Evolutionary conservation across 2,113 vertebrate species (phyloP), one percentile per base, ranked within the genome.

Genomic region (Diglossa brunneiventris): DNA sequence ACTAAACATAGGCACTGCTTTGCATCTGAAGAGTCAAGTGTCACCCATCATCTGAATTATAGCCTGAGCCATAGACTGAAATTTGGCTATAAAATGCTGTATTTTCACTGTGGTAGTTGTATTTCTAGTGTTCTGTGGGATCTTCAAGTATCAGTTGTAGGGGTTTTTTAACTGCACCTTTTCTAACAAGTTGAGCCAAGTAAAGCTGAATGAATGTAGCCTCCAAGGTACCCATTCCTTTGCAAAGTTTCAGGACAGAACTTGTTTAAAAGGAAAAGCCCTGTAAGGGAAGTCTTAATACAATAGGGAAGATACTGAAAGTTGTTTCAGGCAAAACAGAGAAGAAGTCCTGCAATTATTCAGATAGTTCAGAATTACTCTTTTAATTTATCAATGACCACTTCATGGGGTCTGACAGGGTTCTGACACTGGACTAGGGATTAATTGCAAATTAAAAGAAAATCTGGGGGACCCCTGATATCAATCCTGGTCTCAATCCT

Each of bases 121-220:
- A 35, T 41, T 87, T 92, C 63, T 83, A 16, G 37, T 93, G 62
- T 92, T 84, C 26, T 89, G 44, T 83, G 47, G 20, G 66, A 73
- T 76, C 58, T n/a, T 80, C 23, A n/a, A 30, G 27, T 90, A 82
- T 96, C 23, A 80, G n/a, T 93, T 90, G 67, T 67, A 77, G 27
- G n/a, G 7, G 1, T 22, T 27, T 82, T 89, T 90, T 26, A 87
- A 88, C 72, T 63, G 42, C 44, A 53, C 31, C 86, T 82, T 87
- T 92, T 87, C 88, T 93, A 96, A 96, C 96, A 98, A 97, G 96
- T 96, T 96, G 87, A 96, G 96, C 94, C 97, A 98, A 95, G 96
- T 94, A 97, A 69, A 83, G 46, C 82, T 97, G 87, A 96, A 89
- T 42, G 90, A 82, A 85, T 86, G 87, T 95, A 96, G 83, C 96